Percentiles rank a stretch among this genome's conserved stretches.
Evolutionary conservation across 2,113 vertebrate genomes (phyloP).

Genomic region (Egretta garzetta): DNA sequence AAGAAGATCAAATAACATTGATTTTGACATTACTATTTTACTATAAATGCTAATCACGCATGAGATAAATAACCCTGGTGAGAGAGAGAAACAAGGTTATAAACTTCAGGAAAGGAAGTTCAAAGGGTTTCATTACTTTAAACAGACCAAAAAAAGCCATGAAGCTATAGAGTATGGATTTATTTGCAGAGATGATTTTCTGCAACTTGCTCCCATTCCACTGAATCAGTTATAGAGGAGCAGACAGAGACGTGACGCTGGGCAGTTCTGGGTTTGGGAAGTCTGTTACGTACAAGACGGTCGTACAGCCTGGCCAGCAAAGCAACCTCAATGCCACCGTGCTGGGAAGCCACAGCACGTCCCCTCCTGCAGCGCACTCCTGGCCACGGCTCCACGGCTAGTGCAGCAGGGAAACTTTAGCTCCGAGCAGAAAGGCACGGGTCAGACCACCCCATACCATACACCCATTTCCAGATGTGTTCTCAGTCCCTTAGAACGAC

Average conservation of each 20-base stretch:
- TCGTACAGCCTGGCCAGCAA: not conserved
- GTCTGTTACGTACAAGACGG: not conserved
- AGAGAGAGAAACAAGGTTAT: slow-evolving; percentile 11
- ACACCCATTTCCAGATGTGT: not conserved
- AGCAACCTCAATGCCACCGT: not conserved
- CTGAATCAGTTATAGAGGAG: not conserved
- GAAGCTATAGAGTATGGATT: not conserved
- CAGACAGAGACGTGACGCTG: not conserved
- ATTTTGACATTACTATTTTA: not conserved
- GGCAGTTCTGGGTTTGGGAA: not conserved
- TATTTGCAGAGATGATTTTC: not conserved
- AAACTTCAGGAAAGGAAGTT: not conserved
- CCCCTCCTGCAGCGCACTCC: accelerated
- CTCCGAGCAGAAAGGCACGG: not conserved
- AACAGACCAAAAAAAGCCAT: not conserved
- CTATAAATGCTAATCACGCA: not conserved
- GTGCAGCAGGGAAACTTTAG: not conserved
- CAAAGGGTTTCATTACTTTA: not conserved
- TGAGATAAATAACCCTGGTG: not conserved
- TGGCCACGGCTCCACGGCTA: accelerated
- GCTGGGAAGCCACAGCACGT: not conserved
- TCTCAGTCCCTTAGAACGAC: not conserved
- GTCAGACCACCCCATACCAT: accelerated
- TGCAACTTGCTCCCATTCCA: not conserved
- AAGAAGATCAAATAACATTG: not conserved